A percentile compares a stretch with the other conserved stretches of the same genome.
Evolutionary conservation across 2,888 invertebrate species (phyloP).

Genomic region (Caenorhabditis sp.): DNA sequence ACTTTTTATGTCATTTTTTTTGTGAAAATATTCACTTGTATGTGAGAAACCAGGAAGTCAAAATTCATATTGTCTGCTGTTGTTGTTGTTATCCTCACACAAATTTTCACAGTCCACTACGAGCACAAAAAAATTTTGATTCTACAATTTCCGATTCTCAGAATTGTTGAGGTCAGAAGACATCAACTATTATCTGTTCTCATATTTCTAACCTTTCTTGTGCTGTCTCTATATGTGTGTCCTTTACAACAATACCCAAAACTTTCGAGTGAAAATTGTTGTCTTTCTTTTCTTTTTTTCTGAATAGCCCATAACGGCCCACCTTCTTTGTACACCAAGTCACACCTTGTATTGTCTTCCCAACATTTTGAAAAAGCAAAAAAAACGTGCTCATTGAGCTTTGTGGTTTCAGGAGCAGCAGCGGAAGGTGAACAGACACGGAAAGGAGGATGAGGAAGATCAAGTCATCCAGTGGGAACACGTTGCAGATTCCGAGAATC

Average conservation of each 20-base stretch:
- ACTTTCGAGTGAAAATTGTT: conserved; percentile 11
- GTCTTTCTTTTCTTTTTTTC: conserved; percentile 20
- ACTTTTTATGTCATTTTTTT: too few relatives aligned
- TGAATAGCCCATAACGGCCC: neutral
- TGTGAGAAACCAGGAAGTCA: too few relatives aligned
- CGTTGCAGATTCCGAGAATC: conserved; percentile 67
- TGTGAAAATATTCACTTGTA: too few relatives aligned
- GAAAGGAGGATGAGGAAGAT: conserved; percentile 69
- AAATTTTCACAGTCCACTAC: too few relatives aligned
- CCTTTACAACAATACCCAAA: conserved; percentile 21
- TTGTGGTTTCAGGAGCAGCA: conserved; percentile 12
- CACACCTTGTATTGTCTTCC: conserved; percentile 15
- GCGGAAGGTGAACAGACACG: too few relatives aligned
- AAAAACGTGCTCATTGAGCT: conserved; percentile 45
- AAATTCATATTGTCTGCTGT: too few relatives aligned
- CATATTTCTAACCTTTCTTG: neutral
- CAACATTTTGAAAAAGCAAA: neutral
- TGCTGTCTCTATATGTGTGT: too few relatives aligned
- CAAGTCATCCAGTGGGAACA: conserved; percentile 66
- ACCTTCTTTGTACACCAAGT: neutral
- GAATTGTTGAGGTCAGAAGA: neutral
- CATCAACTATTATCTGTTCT: neutral
- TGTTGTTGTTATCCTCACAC: too few relatives aligned
- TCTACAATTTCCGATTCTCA: too few relatives aligned
- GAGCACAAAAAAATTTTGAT: too few relatives aligned